Conservation (phyloP, 2,888 invertebrate genomes). For the Amphipyra tragopoginis region DNA sequence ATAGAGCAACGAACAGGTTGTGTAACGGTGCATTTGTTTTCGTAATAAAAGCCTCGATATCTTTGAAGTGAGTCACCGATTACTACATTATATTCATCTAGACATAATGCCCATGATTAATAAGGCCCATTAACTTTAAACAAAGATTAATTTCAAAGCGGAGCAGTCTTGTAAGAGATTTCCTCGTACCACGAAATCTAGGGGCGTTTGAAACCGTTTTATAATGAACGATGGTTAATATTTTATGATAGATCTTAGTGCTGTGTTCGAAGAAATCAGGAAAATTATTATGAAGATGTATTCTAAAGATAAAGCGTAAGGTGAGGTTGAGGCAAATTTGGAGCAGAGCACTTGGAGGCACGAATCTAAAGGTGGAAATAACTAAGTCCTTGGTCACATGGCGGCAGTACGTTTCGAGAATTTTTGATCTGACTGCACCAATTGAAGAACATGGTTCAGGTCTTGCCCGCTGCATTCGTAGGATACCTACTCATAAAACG, state of each 20-base stretch:
- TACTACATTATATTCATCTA: slow-evolving; percentile 83
- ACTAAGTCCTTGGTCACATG: too few relatives aligned
- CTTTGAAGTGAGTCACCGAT: slow-evolving; percentile 81
- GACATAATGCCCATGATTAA: slow-evolving; percentile 86
- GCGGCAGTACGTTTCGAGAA: too few relatives aligned
- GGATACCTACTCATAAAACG: too few relatives aligned
- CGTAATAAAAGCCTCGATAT: slow-evolving; percentile 80
- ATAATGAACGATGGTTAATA: slow-evolving; percentile 25
- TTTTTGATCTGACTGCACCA: background rate
- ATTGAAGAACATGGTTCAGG: background rate
- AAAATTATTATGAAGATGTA: background rate
- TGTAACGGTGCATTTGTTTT: slow-evolving; percentile 84
- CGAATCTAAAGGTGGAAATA: too few relatives aligned
- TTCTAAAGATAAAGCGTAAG: background rate
- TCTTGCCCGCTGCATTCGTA: too few relatives aligned
- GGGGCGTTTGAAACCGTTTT: slow-evolving; percentile 20
- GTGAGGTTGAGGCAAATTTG: background rate
- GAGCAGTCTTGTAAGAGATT: slow-evolving; percentile 63
- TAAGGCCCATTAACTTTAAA: slow-evolving; percentile 86
- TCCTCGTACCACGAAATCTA: slow-evolving; percentile 66
- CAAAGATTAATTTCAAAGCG: slow-evolving; percentile 84
- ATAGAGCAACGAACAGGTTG: slow-evolving; percentile 68
- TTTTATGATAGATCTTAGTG: slow-evolving; percentile 17
- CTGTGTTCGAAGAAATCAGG: background rate
- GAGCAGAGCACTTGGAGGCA: background rate